Evolutionary conservation across 2,888 invertebrate species (phyloP).

Genomic region (Oxycera nigricornis): DNA sequence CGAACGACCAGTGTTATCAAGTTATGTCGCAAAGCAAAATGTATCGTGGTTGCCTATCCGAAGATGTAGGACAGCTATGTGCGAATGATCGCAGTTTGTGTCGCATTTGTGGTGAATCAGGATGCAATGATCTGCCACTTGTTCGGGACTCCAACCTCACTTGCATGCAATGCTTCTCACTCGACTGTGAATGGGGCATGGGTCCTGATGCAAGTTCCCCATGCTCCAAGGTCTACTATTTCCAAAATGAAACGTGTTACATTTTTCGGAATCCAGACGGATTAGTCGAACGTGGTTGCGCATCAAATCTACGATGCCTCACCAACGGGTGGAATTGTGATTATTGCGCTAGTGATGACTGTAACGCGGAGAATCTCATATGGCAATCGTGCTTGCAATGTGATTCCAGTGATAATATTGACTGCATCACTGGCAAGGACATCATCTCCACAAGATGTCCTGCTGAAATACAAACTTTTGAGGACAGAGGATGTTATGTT

Average conservation of each 20-base stretch:
- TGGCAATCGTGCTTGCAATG: slow-evolving; percentile 31
- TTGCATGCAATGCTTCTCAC: slow-evolving; percentile 47
- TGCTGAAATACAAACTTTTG: background rate
- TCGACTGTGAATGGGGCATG: slow-evolving; percentile 48
- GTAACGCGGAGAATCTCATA: slow-evolving; percentile 13
- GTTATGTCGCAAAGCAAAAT: slow-evolving; percentile 47
- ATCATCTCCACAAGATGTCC: background rate
- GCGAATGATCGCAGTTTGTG: slow-evolving; percentile 49
- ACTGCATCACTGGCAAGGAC: background rate
- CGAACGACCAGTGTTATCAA: slow-evolving; percentile 50
- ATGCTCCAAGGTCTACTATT: background rate
- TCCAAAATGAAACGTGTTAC: slow-evolving; percentile 27
- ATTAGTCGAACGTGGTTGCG: slow-evolving; percentile 27
- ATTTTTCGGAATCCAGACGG: background rate
- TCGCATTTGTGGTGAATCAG: slow-evolving; percentile 47
- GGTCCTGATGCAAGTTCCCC: background rate
- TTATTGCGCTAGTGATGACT: slow-evolving; percentile 12
- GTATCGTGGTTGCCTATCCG: slow-evolving; percentile 53
- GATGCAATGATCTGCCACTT: slow-evolving; percentile 51
- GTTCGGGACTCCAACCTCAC: slow-evolving; percentile 26
- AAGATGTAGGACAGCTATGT: slow-evolving; percentile 49
- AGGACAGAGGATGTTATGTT: slow-evolving; percentile 20
- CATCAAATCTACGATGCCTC: slow-evolving; percentile 19
- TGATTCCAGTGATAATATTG: background rate
- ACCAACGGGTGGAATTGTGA: background rate